phyloP scores from a whole-genome alignment of 2,113 vertebrate genomes.

The Paracanthobrama guichenoti region DNA sequence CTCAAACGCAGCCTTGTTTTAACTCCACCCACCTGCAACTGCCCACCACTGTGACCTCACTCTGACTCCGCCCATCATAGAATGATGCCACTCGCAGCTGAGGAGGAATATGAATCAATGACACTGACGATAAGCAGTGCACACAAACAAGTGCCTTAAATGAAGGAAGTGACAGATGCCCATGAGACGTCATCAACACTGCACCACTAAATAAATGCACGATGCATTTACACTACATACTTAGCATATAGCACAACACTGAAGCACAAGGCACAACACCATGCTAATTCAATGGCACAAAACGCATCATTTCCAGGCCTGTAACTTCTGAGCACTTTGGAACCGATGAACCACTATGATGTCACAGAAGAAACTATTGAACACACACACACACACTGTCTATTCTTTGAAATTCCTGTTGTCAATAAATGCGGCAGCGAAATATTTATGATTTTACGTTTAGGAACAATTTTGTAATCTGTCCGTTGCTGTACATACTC shows the following conservation, averaged over 20 bases:
- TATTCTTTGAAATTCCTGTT: constrained; percentile 7
- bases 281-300: constrained; percentile 1
- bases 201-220: neutral
- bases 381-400: neutral
- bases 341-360: constrained; percentile 15
- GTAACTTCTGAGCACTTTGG: constrained; percentile 21
- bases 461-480: constrained; percentile 53
- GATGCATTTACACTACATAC: neutral
- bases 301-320: neutral
- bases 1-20: constrained; percentile 48
- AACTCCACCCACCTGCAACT: constrained; percentile 62
- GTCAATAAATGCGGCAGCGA: constrained; percentile 46
- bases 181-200: neutral
- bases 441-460: constrained; percentile 88
- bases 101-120: neutral
- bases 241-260: neutral
- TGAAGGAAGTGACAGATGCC: constrained; percentile 8
- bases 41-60: constrained; percentile 73
- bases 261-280: constrained; percentile 25
- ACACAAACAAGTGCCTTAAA: constrained; percentile 43
- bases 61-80: constrained; percentile 57
- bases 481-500: constrained; percentile 77
- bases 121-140: neutral
- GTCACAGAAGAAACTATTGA: neutral
- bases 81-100: neutral